Evolutionary conservation across 1,140 invertebrate genomes (phyloP), one percentile per base, ranked within the genome.

Genomic region (Penaeus vannamei): DNA sequence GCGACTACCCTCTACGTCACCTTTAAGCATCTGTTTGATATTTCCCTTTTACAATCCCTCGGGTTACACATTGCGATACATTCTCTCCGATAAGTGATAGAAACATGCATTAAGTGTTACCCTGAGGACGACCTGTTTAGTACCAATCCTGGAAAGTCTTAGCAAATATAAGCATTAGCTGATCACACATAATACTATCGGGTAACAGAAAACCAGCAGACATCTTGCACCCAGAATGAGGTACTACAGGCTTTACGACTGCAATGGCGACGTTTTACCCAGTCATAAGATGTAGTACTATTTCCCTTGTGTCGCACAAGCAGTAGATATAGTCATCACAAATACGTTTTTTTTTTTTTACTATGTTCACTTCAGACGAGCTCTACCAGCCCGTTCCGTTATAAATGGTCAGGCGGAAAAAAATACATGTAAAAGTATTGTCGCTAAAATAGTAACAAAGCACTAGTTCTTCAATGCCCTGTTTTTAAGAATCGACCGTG

Each of bases 291-390:
- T n/a, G 8, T 29, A 72, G 19, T 32, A 72, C 32, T 72, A 26
- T 72, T 72, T 23, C 32, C 23, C 0, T 72, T 72, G 14, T 72
- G 69, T 32, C 10, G 17, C 69, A 72, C 69, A 72, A 42, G 36
- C 36, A 42, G 36, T 72, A 69, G 66, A 72, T 72, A 32, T 72
- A 72, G 19, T n/a, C 69, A n/a, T 72, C 20, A 72, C 32, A 72
- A 72, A 72, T 72, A 72, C n/a, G 69, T 14, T 72, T 72, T 14
- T 29, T 72, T 4, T 5, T 42, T 42, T 72, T 72, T 22, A 23
- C 19, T 2, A 72, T 5, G 69, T 72, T 72, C n/a, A 2, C 69
- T 72, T 72, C 4, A 32, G 69, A 29, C n/a, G 23, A 72, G 32
- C 69, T 23, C 69, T 32, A 42, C 8, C 36, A 42, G 36, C 36